Evolutionary conservation across 2,888 invertebrate species (phyloP).

Genomic region (Folsomia manolachei): DNA sequence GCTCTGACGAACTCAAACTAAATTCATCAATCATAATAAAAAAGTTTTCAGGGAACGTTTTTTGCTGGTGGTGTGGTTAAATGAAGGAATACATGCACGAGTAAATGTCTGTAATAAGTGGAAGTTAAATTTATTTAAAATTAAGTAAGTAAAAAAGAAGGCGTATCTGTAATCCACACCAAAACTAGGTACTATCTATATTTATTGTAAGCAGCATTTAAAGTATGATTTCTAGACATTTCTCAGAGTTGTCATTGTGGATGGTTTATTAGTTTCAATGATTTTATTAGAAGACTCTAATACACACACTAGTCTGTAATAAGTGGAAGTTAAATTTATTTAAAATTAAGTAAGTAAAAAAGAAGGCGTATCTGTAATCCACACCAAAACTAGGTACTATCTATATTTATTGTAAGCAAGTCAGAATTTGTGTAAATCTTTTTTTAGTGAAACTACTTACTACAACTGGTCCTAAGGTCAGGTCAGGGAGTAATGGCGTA

Average conservation of each 20-base stretch:
- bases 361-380: background rate
- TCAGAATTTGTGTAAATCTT: background rate
- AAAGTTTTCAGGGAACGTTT: background rate
- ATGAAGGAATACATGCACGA: background rate
- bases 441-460: background rate
- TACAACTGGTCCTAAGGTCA: background rate
- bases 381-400: background rate
- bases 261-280: background rate
- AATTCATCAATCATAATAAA: background rate
- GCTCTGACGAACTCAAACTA: background rate
- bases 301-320: background rate
- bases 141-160: background rate
- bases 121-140: no score
- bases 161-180: background rate
- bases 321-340: background rate
- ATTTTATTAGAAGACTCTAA: background rate
- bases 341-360: no score
- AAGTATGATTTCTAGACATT: no score
- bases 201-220: no score
- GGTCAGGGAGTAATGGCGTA: no score
- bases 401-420: background rate
- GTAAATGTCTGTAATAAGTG: background rate
- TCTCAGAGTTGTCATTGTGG: background rate
- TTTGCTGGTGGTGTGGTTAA: background rate
- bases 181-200: background rate